Evolutionary conservation across 2,888 invertebrate species (phyloP).

Genomic region (Morinoia aosen): DNA sequence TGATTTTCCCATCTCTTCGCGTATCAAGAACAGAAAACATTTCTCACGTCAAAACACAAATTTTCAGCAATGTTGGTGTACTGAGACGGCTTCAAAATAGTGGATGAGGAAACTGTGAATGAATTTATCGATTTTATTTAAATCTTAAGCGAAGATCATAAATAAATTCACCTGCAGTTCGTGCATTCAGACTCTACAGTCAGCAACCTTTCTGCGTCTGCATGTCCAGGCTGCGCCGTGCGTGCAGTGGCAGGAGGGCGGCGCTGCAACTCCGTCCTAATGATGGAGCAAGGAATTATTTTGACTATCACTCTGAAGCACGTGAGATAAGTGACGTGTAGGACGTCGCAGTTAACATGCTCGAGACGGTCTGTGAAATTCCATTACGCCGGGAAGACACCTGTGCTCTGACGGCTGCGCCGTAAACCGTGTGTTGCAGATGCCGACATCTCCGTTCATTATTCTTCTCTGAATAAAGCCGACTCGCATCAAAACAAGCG

Average conservation of each 20-base stretch:
- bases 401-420: neutral
- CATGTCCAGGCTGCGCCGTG: neutral
- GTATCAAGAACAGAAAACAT: too few relatives aligned
- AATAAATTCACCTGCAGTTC: neutral
- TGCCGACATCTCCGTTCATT: neutral
- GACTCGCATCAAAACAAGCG: neutral
- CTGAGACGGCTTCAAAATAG: neutral
- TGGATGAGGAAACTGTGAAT: neutral
- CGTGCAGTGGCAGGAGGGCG: neutral
- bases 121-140: neutral
- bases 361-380: neutral
- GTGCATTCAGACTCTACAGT: neutral
- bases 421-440: neutral
- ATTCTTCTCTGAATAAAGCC: neutral
- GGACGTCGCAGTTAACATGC: neutral
- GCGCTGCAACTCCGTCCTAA: neutral
- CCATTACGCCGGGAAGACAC: neutral
- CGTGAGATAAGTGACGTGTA: constrained; percentile 33
- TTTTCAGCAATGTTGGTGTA: neutral
- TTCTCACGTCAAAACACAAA: too few relatives aligned
- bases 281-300: constrained; percentile 19
- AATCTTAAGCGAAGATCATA: neutral
- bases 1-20: too few relatives aligned
- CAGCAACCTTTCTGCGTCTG: neutral
- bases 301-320: neutral